Evolutionary conservation across 1,140 invertebrate species (phyloP).

Genomic region (Drosophila tani): DNA sequence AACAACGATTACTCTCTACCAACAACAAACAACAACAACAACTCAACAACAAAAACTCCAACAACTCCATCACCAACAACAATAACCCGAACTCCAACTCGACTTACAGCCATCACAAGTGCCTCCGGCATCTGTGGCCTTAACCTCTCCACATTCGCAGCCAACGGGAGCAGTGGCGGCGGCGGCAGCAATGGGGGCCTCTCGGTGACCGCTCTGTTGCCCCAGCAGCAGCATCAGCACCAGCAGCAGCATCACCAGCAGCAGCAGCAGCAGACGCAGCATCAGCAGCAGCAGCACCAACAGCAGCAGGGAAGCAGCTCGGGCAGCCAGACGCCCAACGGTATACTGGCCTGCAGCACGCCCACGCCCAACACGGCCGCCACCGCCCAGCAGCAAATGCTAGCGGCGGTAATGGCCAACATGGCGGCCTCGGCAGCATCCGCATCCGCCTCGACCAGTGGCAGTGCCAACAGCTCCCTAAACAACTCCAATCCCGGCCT

Average conservation of each 20-base stretch:
- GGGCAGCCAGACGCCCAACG: constrained; percentile 49
- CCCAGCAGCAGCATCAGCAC: constrained; percentile 28
- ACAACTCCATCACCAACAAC: constrained; percentile 43
- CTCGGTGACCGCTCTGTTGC: constrained; percentile 39
- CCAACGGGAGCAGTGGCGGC: constrained; percentile 61
- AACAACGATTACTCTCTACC: constrained; percentile 48
- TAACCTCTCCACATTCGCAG: constrained; percentile 80
- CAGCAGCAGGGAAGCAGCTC: constrained; percentile 33
- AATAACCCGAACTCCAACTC: constrained; percentile 49
- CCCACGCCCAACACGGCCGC: constrained; percentile 59
- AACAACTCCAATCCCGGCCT: constrained; percentile 60
- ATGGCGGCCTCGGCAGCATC: constrained; percentile 63
- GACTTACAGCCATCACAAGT: constrained; percentile 71
- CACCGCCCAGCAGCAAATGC: constrained; percentile 73
- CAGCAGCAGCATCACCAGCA: constrained; percentile 34
- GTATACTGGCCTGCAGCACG: constrained; percentile 60
- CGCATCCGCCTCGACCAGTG: constrained; percentile 40
- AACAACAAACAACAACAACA: constrained; percentile 48
- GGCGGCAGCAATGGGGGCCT: constrained; percentile 45
- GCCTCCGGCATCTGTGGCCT: constrained; percentile 81
- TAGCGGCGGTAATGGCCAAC: constrained; percentile 77
- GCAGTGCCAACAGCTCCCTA: constrained; percentile 43
- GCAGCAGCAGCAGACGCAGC: constrained; percentile 21
- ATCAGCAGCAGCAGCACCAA: constrained; percentile 12
- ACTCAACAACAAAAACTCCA: constrained; percentile 61